A percentile compares a stretch with the other conserved stretches of the same genome.
phyloP scores from a whole-genome alignment of 2,797 vertebrate genomes.

The Sardinella longiceps region DNA sequence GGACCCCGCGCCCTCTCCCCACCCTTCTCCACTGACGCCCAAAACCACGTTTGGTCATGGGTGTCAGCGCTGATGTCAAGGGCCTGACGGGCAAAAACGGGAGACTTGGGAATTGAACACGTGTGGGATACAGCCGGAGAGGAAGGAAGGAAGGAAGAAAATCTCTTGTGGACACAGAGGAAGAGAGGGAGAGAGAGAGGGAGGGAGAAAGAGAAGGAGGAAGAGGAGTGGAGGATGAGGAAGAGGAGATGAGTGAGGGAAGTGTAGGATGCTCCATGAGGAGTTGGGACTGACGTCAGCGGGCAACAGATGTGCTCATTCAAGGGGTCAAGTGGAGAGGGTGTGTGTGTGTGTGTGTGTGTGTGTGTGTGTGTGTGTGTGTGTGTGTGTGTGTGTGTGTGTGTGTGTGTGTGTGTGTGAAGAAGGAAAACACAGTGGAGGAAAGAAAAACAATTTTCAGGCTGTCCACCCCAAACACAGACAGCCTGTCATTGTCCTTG shows the following conservation, averaged over 20 bases:
- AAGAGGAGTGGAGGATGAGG: background rate
- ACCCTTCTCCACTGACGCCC: background rate
- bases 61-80: background rate
- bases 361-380: too few species aligned
- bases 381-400: too few species aligned
- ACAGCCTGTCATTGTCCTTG: constrained; percentile 18
- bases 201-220: background rate
- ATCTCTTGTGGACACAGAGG: background rate
- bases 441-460: constrained; percentile 11
- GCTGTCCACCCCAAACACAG: background rate
- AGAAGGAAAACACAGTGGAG: background rate
- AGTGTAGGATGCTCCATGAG: background rate
- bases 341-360: background rate
- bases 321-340: background rate
- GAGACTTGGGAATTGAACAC: background rate
- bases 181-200: background rate
- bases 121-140: background rate
- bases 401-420: too few species aligned
- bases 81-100: background rate
- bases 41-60: background rate
- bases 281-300: background rate
- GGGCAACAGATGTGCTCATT: constrained; percentile 14
- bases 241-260: background rate
- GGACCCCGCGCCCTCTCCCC: background rate
- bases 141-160: background rate